Percentiles rank a stretch among this genome's conserved stretches.
phyloP scores from a whole-genome alignment of 2,888 invertebrate species.

The Drosophila rubida region DNA sequence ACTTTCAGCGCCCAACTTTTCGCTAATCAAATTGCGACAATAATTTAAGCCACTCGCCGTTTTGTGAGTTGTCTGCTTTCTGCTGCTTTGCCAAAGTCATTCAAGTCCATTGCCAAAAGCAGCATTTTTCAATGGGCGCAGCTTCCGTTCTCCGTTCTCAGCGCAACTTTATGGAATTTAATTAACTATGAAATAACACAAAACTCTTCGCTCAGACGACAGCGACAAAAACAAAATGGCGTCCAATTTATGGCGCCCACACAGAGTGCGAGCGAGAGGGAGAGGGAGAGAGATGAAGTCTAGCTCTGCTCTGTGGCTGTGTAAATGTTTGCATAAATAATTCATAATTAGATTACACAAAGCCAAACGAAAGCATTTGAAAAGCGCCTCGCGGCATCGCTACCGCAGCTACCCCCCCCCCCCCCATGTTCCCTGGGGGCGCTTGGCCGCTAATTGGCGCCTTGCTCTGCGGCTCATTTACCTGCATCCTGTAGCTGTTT shows the following conservation, averaged over 20 bases:
- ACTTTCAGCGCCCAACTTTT: too few species aligned
- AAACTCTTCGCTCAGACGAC: slow-evolving; percentile 6
- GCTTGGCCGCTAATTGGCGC: slow-evolving; percentile 54
- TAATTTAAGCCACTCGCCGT: background rate
- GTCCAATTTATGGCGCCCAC: slow-evolving; percentile 44
- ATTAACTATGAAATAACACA: slow-evolving; percentile 54
- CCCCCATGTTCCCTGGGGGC: background rate
- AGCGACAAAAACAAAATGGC: slow-evolving; percentile 55
- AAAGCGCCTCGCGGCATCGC: slow-evolving; percentile 33
- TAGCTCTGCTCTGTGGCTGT: slow-evolving; percentile 17
- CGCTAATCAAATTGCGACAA: background rate
- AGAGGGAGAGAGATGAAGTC: slow-evolving; percentile 4
- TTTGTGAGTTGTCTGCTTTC: background rate
- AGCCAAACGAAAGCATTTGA: slow-evolving; percentile 54
- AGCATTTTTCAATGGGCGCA: background rate
- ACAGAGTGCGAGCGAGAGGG: background rate
- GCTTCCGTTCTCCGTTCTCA: background rate
- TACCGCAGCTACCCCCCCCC: background rate
- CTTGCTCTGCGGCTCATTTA: slow-evolving; percentile 52
- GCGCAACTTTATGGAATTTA: slow-evolving; percentile 38
- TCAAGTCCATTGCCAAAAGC: background rate
- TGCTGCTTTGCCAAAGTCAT: background rate
- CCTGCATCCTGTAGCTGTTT: slow-evolving; percentile 84
- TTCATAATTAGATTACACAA: slow-evolving; percentile 77
- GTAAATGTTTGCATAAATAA: slow-evolving; percentile 73